phyloP scores from a whole-genome alignment of 2,113 vertebrate species.

The Zosterops lateralis region DNA sequence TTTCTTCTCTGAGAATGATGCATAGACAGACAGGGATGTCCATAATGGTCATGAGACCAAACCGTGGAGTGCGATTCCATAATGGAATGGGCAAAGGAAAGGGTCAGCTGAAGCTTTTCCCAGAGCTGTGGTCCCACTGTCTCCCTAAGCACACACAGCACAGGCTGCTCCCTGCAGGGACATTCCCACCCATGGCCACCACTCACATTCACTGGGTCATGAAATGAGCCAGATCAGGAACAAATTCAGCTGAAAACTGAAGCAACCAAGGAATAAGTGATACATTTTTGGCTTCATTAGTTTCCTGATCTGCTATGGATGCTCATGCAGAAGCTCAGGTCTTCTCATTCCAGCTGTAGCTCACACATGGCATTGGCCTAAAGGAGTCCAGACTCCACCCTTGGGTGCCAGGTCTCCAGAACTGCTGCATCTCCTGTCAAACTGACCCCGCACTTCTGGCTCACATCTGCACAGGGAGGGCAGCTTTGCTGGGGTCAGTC shows the following conservation, averaged over 20 bases:
- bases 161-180: background rate
- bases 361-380: background rate
- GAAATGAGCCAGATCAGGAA: constrained; percentile 26
- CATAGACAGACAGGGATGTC: background rate
- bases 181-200: background rate
- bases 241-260: constrained; percentile 49
- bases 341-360: background rate
- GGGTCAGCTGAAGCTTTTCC: background rate
- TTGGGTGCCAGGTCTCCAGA: background rate
- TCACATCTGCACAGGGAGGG: background rate
- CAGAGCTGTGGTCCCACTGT: background rate
- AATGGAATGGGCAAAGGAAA: accelerated
- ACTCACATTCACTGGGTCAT: background rate
- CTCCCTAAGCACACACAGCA: background rate
- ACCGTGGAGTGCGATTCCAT: background rate
- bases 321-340: background rate
- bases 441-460: background rate
- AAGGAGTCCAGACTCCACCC: background rate
- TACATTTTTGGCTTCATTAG: constrained; percentile 40
- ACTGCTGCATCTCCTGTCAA: accelerated
- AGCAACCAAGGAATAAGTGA: constrained; percentile 23
- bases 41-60: background rate
- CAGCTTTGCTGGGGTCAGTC: background rate
- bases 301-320: background rate
- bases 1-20: background rate